phyloP scores from a whole-genome alignment of 2,797 vertebrate species.

The Meriones psammophilus region DNA sequence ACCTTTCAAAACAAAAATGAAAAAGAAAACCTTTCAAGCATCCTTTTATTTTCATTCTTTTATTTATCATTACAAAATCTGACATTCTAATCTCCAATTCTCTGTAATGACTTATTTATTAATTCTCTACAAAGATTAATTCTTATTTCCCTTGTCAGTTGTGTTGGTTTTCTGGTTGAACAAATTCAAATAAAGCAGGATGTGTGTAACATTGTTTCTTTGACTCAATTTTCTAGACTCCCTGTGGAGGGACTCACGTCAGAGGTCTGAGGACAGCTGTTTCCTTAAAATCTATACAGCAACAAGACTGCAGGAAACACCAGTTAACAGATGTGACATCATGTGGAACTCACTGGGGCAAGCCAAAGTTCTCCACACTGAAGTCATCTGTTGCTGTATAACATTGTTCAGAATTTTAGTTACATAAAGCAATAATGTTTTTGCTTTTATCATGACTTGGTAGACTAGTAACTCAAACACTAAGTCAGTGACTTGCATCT shows the following conservation, averaged over 20 bases:
- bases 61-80: background rate
- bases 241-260: background rate
- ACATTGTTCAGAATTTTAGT: background rate
- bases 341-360: background rate
- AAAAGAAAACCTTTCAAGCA: background rate
- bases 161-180: constrained; percentile 30
- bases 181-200: constrained; percentile 17
- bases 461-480: background rate
- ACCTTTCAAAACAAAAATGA: background rate
- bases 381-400: background rate
- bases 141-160: background rate
- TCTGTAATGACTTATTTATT: constrained; percentile 9
- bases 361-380: background rate
- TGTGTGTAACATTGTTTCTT: background rate
- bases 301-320: background rate
- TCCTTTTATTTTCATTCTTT: constrained; percentile 24
- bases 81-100: constrained; percentile 1
- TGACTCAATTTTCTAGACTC: background rate
- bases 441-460: background rate
- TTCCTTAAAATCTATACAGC: background rate
- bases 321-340: background rate
- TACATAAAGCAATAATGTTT: background rate
- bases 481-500: background rate
- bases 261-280: constrained; percentile 3
- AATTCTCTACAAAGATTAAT: background rate